Percentiles rank a stretch among this genome's conserved stretches.
phyloP scores from a whole-genome alignment of 2,113 vertebrate species.

The Solenodon paradoxus region DNA sequence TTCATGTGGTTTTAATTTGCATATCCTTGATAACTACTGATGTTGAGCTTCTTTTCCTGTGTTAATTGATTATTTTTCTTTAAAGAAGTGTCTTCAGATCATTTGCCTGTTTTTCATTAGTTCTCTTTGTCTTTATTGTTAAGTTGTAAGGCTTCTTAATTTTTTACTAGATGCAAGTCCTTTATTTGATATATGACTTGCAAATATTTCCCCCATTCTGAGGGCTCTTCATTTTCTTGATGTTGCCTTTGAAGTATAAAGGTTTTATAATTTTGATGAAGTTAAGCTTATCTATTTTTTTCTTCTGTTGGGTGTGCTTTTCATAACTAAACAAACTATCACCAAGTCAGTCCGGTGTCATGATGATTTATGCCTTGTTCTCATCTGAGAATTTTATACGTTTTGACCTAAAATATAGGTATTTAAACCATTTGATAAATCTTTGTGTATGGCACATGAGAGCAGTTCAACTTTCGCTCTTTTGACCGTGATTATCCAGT shows the following conservation, averaged over 20 bases:
- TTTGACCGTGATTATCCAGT: not conserved
- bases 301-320: not conserved
- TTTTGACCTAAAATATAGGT: not conserved
- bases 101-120: not conserved
- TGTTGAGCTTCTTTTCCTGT: not conserved
- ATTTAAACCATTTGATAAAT: not conserved
- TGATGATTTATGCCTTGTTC: not conserved
- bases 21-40: not conserved
- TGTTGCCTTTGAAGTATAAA: not conserved
- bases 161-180: not conserved
- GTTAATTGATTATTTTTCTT: not conserved
- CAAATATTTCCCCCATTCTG: not conserved
- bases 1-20: not conserved
- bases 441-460: not conserved
- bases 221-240: not conserved
- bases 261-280: conserved; percentile 8
- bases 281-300: not conserved
- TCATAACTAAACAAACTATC: not conserved
- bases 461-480: not conserved
- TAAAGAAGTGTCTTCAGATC: not conserved
- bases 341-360: not conserved
- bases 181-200: not conserved
- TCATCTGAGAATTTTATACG: not conserved
- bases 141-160: not conserved
- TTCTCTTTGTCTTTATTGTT: not conserved